These are phyloP conservation scores for Charaxes varanes DNA, from an alignment of 1,140 invertebrate species.

Conservation along the genomic window DNA sequence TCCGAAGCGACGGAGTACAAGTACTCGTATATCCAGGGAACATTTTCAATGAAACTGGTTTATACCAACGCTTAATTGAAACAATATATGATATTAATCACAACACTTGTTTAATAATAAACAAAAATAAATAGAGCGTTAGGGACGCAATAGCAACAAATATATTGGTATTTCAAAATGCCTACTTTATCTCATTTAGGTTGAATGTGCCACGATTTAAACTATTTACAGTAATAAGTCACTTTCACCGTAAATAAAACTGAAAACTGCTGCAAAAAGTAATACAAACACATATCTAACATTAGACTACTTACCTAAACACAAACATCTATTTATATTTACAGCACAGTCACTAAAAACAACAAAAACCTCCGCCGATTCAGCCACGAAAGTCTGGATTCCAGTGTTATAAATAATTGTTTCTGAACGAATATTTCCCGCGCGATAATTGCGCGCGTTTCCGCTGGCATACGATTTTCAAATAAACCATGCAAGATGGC, in stretches of 20 bases:
- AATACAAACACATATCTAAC: slow-evolving; percentile 1
- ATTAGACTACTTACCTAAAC: not conserved
- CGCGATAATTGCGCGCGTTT: slow-evolving; percentile 31
- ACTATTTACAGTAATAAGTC: no score
- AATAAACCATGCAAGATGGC: slow-evolving; percentile 59
- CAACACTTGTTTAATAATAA: no score
- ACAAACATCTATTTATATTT: not conserved
- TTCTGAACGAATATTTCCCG: slow-evolving; percentile 21
- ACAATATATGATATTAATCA: no score
- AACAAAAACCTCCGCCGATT: slow-evolving; percentile 2
- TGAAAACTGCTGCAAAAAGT: not conserved
- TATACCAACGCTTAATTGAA: no score
- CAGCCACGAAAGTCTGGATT: not conserved
- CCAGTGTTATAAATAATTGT: slow-evolving; percentile 8
- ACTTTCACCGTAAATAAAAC: slow-evolving; percentile 6
- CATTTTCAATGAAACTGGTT: no score
- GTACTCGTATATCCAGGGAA: no score
- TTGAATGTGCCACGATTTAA: no score
- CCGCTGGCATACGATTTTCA: slow-evolving; percentile 47
- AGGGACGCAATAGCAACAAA: no score
- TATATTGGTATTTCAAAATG: no score
- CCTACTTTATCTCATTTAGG: no score
- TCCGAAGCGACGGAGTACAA: no score
- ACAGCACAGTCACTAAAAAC: not conserved
- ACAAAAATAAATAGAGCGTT: no score